Conservation (phyloP, 2,797 vertebrate genomes). For the Malacoraja senta region DNA sequence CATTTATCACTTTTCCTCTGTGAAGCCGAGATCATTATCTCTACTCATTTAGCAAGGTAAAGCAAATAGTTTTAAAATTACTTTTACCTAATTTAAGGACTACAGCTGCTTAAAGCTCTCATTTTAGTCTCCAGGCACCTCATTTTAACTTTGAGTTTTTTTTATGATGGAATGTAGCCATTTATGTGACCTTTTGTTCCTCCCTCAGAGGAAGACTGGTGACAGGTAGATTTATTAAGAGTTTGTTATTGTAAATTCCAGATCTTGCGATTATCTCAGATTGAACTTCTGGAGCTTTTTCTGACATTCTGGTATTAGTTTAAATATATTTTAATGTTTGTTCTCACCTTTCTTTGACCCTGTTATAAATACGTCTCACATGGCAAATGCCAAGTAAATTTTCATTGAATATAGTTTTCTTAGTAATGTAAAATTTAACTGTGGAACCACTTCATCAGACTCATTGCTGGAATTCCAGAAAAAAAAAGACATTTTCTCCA, state of each 20-base stretch:
- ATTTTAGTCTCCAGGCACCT: conserved; percentile 64
- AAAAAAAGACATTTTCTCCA: neutral
- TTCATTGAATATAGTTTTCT: conserved; percentile 35
- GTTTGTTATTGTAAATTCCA: conserved; percentile 98
- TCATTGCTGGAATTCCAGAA: neutral
- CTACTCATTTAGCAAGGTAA: conserved; percentile 18
- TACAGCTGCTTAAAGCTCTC: conserved; percentile 43
- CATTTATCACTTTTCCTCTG: conserved; percentile 30
- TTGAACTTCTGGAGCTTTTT: conserved; percentile 92
- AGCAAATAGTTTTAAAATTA: conserved; percentile 37
- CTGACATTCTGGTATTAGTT: conserved; percentile 84
- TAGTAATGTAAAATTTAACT: conserved; percentile 25
- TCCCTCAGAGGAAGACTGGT: conserved; percentile 81
- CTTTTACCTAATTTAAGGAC: conserved; percentile 38
- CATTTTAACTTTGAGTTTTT: conserved; percentile 53
- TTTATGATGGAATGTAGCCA: conserved; percentile 75
- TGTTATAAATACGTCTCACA: conserved; percentile 67
- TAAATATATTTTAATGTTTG: conserved; percentile 65
- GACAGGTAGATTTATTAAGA: conserved; percentile 98
- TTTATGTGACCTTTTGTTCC: conserved; percentile 80
- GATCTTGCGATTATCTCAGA: conserved; percentile 93
- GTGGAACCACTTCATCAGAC: conserved; percentile 20
- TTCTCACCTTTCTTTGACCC: conserved; percentile 78
- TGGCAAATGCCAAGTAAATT: conserved; percentile 34
- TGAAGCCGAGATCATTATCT: conserved; percentile 25